Evolutionary conservation across 2,113 vertebrate genomes (phyloP), one percentile per base, ranked within the genome.

Genomic region (Dasyprocta punctata): DNA sequence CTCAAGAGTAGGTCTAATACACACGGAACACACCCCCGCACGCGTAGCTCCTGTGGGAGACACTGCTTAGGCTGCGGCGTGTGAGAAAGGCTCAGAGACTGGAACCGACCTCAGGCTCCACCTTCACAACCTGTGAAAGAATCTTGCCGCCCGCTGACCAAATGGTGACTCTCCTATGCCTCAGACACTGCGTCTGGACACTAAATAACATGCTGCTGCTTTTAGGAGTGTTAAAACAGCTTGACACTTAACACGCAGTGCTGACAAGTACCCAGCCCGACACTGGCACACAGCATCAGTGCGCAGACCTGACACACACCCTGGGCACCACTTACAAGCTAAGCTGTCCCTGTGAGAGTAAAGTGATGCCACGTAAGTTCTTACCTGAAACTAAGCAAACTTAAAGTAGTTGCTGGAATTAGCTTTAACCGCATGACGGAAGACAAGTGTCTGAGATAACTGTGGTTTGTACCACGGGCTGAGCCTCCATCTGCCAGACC

Each of bases 1-100:
- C 92, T 95, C 82, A 60, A 89, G 83, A 93, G 96, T 83, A 83
- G 86, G 67, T 22, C 69, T 73, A 71, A 47, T 36, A 38, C 36
- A 26, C 1, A 47, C 0, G 9, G 65, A 90, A 89, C 36, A 41
- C 33, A 36, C 58, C 86, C 63, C 71, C 33, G 85, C 44, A 16
- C 6, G 0, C 3, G 69, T 2, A 77, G 17, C 8, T 81, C 13
- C 0, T 41, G 14, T 49, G 41, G 65, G 73, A n/a, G 24, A 44
- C 24, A 30, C 30, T 36, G 75, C 69, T 61, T 52, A 22, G n/a
- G 44, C 26, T 85, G 69, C 9, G 4, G 9, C 24, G 7, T 12
- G 0, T 52, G 28, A 22, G 22, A 19, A 44, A 83, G 30, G 38
- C 16, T 87, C 49, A 47, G 61, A 81, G 89, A 52, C 7, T 0